These are phyloP conservation scores for Lates calcarifer DNA, from an alignment of 2,113 vertebrate genomes.

Conservation along the genomic window DNA sequence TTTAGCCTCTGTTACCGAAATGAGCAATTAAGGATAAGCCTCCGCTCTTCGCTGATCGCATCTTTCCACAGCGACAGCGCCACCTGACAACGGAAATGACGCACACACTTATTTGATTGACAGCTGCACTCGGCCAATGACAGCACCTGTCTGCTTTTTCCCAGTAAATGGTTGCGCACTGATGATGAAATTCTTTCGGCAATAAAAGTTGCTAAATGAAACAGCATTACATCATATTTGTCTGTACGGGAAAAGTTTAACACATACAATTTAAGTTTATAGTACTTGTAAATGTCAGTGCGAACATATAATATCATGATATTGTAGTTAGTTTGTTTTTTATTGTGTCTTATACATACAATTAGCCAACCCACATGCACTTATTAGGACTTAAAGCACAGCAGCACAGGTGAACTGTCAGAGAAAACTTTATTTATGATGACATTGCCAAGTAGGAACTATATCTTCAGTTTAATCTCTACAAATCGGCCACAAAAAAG, in stretches of 20 bases:
- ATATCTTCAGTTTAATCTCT: neutral
- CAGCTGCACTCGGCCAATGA: slow-evolving; percentile 74
- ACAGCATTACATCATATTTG: slow-evolving; percentile 63
- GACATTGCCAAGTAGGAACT: neutral
- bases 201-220: slow-evolving; percentile 64
- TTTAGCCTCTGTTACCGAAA: slow-evolving; percentile 80
- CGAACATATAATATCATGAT: neutral
- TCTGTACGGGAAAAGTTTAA: neutral
- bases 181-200: slow-evolving; percentile 73
- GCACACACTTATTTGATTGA: slow-evolving; percentile 82
- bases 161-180: slow-evolving; percentile 21
- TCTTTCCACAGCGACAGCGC: slow-evolving; percentile 90
- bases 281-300: neutral
- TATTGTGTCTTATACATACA: neutral
- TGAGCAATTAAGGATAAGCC: slow-evolving; percentile 85
- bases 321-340: neutral
- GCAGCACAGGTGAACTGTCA: neutral
- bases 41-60: slow-evolving; percentile 86
- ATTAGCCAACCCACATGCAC: neutral
- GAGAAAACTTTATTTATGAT: neutral
- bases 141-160: neutral
- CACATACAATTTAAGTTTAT: neutral
- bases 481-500: neutral
- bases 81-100: slow-evolving; percentile 91
- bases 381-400: neutral